phyloP scores from a whole-genome alignment of 1,140 invertebrate genomes.

The Meloidogyne chitwoodi region DNA sequence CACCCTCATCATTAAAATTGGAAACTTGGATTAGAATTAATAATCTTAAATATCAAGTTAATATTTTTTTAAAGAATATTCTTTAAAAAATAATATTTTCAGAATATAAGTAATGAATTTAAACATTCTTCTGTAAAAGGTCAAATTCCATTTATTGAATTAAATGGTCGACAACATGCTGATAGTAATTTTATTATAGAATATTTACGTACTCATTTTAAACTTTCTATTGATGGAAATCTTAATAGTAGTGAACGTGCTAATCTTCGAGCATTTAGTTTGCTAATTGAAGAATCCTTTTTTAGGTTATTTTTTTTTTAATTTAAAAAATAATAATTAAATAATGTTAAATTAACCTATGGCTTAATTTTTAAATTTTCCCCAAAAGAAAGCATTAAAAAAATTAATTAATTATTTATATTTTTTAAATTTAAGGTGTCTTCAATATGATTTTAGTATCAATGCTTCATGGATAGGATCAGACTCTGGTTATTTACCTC shows the following conservation, averaged over 20 bases:
- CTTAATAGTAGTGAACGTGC: constrained; percentile 73
- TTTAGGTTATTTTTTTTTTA: too few relatives aligned
- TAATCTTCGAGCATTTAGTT: constrained; percentile 81
- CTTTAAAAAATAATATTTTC: constrained; percentile 1
- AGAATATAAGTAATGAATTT: constrained; percentile 52
- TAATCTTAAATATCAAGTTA: constrained; percentile 20
- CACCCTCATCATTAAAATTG: constrained; percentile 85
- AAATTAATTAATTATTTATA: too few relatives aligned
- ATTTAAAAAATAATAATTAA: too few relatives aligned
- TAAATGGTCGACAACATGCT: constrained; percentile 86
- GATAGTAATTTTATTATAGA: constrained; percentile 84
- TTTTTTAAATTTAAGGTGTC: constrained; percentile 16
- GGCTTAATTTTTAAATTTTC: neutral
- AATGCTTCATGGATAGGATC: constrained; percentile 38
- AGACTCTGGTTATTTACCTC: constrained; percentile 27
- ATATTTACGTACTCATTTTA: constrained; percentile 72
- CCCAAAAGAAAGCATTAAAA: too few relatives aligned
- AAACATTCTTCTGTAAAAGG: constrained; percentile 65
- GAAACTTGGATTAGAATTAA: constrained; percentile 83
- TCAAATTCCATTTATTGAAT: constrained; percentile 79
- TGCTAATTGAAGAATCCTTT: constrained; percentile 88
- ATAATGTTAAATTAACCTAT: neutral
- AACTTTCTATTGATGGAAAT: constrained; percentile 74
- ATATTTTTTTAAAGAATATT: neutral
- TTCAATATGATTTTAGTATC: constrained; percentile 32